Percentiles rank a stretch among this genome's conserved stretches.
Conservation (phyloP, 1,140 invertebrate genomes). For the Papilio glaucus region DNA sequence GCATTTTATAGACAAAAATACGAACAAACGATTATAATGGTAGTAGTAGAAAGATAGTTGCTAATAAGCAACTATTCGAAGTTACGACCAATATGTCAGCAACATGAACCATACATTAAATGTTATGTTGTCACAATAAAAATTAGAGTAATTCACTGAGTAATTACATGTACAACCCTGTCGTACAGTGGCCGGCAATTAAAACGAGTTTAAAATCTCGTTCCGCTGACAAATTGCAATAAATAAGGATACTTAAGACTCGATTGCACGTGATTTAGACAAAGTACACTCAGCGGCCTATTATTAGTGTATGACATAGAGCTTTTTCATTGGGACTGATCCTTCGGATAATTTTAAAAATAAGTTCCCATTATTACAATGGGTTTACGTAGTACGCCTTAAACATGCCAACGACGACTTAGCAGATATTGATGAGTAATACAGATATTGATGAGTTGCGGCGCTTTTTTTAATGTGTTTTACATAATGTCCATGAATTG, state of each 20-base stretch:
- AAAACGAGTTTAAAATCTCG: conserved; percentile 69
- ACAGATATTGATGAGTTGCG: too few species aligned
- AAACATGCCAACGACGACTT: too few species aligned
- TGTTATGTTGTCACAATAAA: conserved; percentile 3
- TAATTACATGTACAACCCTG: conserved; percentile 5
- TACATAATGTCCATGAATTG: too few species aligned
- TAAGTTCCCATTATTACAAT: not conserved
- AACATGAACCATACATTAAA: not conserved
- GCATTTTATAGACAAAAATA: too few species aligned
- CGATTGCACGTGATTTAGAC: conserved; percentile 45
- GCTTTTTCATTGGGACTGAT: not conserved
- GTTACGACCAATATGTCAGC: not conserved
- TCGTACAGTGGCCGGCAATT: conserved; percentile 48
- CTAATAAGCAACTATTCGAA: not conserved
- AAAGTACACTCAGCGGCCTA: conserved; percentile 11
- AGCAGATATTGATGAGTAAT: too few species aligned
- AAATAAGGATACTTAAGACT: conserved; percentile 60
- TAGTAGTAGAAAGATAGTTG: too few species aligned
- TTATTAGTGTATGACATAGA: not conserved
- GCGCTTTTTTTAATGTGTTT: too few species aligned
- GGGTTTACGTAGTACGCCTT: not conserved
- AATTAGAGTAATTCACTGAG: not conserved
- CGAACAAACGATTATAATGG: too few species aligned
- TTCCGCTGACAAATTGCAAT: conserved; percentile 69
- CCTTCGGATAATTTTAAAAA: not conserved